A percentile compares a stretch with the other conserved stretches of the same genome.
Evolutionary conservation across 2,113 vertebrate species (phyloP).

Genomic region (Pyxicephalus adspersus): DNA sequence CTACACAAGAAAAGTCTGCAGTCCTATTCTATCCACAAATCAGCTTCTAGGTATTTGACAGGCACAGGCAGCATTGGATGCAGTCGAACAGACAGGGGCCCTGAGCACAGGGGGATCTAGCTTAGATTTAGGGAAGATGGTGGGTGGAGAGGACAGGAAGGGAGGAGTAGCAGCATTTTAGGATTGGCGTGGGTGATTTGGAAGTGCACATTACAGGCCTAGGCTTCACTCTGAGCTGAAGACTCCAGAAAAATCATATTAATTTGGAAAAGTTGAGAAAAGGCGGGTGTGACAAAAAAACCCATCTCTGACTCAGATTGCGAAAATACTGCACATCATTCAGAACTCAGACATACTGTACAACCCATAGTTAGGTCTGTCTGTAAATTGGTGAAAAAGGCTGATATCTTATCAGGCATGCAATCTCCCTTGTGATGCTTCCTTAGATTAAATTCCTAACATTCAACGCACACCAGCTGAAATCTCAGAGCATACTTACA

Average conservation of each 20-base stretch:
- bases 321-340: background rate
- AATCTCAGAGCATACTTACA: no score
- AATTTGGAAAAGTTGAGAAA: background rate
- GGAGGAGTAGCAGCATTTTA: background rate
- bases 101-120: background rate
- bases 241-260: background rate
- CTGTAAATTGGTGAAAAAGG: no score
- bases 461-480: background rate
- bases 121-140: background rate
- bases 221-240: background rate
- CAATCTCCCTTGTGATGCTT: background rate
- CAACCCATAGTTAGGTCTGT: no score
- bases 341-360: background rate
- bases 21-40: no score
- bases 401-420: background rate
- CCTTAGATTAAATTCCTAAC: background rate
- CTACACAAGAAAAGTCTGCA: no score
- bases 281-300: background rate
- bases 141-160: constrained; percentile 25
- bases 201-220: background rate
- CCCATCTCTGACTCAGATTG: background rate
- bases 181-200: constrained; percentile 19
- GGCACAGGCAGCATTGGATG: no score
- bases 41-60: no score
- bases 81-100: no score